Evolutionary conservation across 2,888 invertebrate species (phyloP).

Genomic region (Platycnemis pennipes): DNA sequence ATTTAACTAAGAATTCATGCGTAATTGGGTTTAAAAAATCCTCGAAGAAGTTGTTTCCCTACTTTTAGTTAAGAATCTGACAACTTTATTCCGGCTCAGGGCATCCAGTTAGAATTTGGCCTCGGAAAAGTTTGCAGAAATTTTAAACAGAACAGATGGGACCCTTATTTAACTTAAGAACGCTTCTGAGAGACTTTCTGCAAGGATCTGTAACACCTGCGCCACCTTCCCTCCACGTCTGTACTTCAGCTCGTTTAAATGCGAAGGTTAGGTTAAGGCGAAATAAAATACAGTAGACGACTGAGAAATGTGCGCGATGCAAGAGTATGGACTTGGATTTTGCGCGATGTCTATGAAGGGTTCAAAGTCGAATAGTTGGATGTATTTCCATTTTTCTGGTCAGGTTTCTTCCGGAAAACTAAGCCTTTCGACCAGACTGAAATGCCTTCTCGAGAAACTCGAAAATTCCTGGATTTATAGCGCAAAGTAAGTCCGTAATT

Average conservation of each 20-base stretch:
- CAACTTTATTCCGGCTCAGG: not conserved
- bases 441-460: not conserved
- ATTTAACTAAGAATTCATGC: not conserved
- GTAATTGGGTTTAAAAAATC: not conserved
- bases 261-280: not conserved
- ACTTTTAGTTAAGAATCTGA: not conserved
- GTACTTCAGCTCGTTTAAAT: not conserved
- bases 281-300: not conserved
- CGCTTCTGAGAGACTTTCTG: slow-evolving; percentile 22
- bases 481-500: not conserved
- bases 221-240: not conserved
- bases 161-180: slow-evolving; percentile 13
- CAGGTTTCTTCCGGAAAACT: not conserved
- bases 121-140: not conserved
- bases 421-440: not conserved
- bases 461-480: not conserved
- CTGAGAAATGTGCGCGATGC: not conserved
- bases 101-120: not conserved
- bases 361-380: not conserved
- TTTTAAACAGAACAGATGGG: slow-evolving; percentile 36
- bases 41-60: not conserved
- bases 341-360: not conserved
- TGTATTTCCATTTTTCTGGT: not conserved
- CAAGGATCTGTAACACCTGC: slow-evolving; percentile 1
- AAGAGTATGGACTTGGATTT: not conserved